Evolutionary conservation across 2,797 vertebrate genomes (phyloP).

Genomic region (Eulemur coronatus): DNA sequence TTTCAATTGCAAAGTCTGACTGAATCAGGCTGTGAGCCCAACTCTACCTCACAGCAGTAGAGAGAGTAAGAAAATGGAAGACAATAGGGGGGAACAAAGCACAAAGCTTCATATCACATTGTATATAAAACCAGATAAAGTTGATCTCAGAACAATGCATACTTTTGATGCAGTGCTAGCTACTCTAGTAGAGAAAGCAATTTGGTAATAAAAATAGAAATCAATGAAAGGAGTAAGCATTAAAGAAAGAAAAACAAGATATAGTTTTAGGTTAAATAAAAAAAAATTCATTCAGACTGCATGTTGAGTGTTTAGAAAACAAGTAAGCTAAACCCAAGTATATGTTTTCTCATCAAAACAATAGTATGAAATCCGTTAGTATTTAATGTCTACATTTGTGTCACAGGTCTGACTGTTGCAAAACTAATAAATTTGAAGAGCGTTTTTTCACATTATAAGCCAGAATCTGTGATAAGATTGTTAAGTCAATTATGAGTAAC

Average conservation of each 20-base stretch:
- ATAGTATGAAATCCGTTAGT: not conserved
- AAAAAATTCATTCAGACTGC: not conserved
- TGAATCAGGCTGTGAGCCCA: slow-evolving; percentile 26
- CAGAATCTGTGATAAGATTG: not conserved
- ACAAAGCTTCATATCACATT: not conserved
- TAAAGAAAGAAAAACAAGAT: slow-evolving; percentile 8
- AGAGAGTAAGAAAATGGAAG: slow-evolving; percentile 45
- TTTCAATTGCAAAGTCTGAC: slow-evolving; percentile 47
- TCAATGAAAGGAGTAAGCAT: slow-evolving; percentile 11
- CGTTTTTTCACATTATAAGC: not conserved
- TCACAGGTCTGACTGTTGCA: not conserved
- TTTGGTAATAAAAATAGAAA: slow-evolving; percentile 51
- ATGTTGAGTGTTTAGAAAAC: slow-evolving; percentile 54
- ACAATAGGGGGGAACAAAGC: not conserved
- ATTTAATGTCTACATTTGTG: slow-evolving; percentile 3
- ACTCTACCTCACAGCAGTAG: slow-evolving; percentile 44
- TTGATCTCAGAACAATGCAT: not conserved
- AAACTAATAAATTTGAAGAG: not conserved
- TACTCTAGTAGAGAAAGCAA: not conserved
- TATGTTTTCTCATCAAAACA: slow-evolving; percentile 42
- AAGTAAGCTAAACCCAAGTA: slow-evolving; percentile 17
- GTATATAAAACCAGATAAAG: not conserved
- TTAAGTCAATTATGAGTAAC: slow-evolving; percentile 17
- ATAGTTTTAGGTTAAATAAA: not conserved
- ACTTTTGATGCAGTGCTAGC: not conserved